These are phyloP conservation scores for Macrobrachium nipponense DNA, from an alignment of 1,140 invertebrate genomes.

Conservation along the genomic window DNA sequence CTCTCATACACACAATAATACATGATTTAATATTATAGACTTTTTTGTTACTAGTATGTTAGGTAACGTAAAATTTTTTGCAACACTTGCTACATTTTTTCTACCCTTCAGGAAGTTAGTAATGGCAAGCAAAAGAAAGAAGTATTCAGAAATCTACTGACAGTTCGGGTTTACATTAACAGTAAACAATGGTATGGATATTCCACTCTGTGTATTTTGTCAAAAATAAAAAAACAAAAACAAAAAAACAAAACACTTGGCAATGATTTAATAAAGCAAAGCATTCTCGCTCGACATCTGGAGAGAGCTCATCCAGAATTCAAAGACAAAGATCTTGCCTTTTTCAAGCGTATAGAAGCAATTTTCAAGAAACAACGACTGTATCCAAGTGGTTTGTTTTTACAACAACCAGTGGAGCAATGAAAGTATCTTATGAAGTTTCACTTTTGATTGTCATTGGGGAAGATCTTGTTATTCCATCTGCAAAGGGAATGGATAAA, in stretches of 20 bases:
- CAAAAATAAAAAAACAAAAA: too few relatives aligned
- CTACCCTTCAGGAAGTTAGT: background rate
- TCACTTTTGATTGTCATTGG: slow-evolving; percentile 25
- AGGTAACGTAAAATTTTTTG: too few relatives aligned
- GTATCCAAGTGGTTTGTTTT: slow-evolving; percentile 24
- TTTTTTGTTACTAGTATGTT: too few relatives aligned
- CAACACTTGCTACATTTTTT: too few relatives aligned
- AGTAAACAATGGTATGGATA: slow-evolving; percentile 1
- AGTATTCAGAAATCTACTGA: slow-evolving; percentile 24
- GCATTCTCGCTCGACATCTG: slow-evolving; percentile 3
- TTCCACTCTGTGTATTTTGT: background rate
- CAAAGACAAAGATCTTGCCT: slow-evolving; percentile 1
- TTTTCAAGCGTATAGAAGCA: slow-evolving; percentile 22
- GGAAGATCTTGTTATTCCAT: slow-evolving; percentile 29
- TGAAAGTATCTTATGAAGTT: slow-evolving; percentile 29
- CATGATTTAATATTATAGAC: too few relatives aligned
- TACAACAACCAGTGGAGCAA: slow-evolving; percentile 33
- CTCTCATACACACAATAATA: too few relatives aligned
- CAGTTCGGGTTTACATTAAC: background rate
- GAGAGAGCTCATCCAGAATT: slow-evolving; percentile 33
- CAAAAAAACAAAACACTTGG: background rate
- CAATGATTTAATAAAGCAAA: slow-evolving; percentile 11
- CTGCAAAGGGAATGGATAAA: slow-evolving; percentile 22
- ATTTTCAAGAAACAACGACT: slow-evolving; percentile 19
- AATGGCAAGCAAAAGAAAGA: slow-evolving; percentile 7